These are phyloP conservation scores for Amorpha juglandis DNA, from an alignment of 2,888 invertebrate species.

Conservation along the genomic window DNA sequence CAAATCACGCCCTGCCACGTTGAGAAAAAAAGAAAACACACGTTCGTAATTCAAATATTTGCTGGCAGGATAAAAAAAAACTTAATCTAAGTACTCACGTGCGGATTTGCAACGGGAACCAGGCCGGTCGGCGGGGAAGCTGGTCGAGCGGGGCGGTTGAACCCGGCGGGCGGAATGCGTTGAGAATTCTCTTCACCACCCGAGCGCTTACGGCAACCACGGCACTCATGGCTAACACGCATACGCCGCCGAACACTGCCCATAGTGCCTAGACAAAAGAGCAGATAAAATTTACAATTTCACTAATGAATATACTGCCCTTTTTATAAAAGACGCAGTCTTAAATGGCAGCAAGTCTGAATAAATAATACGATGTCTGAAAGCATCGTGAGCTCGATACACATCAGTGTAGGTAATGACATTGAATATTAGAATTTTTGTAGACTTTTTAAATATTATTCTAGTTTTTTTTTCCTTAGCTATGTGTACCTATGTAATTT, in stretches of 20 bases:
- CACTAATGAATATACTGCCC: too few relatives aligned
- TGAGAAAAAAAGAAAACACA: too few relatives aligned
- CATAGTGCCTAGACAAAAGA: conserved; percentile 56
- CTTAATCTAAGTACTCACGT: conserved; percentile 61
- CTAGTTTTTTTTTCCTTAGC: too few relatives aligned
- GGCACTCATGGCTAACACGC: conserved; percentile 55
- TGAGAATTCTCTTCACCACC: conserved; percentile 62
- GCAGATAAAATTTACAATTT: not conserved
- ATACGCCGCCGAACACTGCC: conserved; percentile 62
- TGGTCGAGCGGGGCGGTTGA: conserved; percentile 62
- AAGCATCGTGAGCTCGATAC: too few relatives aligned
- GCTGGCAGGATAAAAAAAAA: not conserved
- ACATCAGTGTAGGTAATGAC: too few relatives aligned
- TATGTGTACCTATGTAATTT: too few relatives aligned
- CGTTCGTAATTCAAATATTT: not conserved
- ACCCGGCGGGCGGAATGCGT: conserved; percentile 63
- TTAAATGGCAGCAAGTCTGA: too few relatives aligned
- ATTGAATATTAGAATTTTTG: too few relatives aligned
- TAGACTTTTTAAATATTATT: too few relatives aligned
- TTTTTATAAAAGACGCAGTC: too few relatives aligned
- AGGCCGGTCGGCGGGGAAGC: conserved; percentile 59
- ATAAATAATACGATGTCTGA: too few relatives aligned
- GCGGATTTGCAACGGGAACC: conserved; percentile 63
- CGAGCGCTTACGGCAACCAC: conserved; percentile 60
- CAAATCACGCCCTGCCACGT: too few relatives aligned